Percentiles rank a stretch among this genome's conserved stretches.
Conservation (phyloP, 1,140 invertebrate genomes). For the Sipha flava region DNA sequence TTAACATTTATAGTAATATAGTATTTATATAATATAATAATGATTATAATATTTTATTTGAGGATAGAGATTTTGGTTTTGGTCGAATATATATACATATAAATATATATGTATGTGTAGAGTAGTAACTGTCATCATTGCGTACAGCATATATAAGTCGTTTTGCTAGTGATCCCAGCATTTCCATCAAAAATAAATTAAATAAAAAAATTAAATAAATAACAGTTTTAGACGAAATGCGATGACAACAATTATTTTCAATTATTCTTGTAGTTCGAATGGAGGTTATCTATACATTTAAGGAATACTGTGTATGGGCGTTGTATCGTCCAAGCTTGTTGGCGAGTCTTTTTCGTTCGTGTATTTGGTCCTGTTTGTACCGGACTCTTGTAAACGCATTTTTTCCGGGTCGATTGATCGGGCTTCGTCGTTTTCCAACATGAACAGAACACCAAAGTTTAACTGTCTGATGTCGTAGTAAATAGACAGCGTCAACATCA, state of each 20-base stretch:
- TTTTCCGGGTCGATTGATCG: constrained; percentile 52
- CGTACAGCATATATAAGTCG: background rate
- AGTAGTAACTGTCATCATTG: background rate
- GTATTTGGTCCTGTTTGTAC: constrained; percentile 46
- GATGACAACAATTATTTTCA: too few species aligned
- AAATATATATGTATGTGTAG: too few species aligned
- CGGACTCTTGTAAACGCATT: constrained; percentile 49
- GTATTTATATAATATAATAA: background rate
- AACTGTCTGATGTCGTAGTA: constrained; percentile 81
- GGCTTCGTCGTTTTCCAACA: constrained; percentile 55
- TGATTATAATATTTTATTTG: background rate
- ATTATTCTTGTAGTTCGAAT: too few species aligned
- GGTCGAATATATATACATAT: too few species aligned
- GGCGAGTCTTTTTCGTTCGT: constrained; percentile 51
- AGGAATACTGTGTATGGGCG: constrained; percentile 51
- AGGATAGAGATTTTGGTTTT: background rate
- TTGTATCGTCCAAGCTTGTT: constrained; percentile 56
- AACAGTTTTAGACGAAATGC: too few species aligned
- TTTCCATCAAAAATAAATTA: background rate
- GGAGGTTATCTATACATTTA: too few species aligned
- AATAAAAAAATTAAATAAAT: background rate
- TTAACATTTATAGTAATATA: constrained; percentile 18
- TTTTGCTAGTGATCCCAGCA: background rate
- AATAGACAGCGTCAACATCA: constrained; percentile 71
- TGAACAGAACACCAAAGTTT: constrained; percentile 68